phyloP scores from a whole-genome alignment of 2,797 vertebrate species.

The Gambelia wislizenii region DNA sequence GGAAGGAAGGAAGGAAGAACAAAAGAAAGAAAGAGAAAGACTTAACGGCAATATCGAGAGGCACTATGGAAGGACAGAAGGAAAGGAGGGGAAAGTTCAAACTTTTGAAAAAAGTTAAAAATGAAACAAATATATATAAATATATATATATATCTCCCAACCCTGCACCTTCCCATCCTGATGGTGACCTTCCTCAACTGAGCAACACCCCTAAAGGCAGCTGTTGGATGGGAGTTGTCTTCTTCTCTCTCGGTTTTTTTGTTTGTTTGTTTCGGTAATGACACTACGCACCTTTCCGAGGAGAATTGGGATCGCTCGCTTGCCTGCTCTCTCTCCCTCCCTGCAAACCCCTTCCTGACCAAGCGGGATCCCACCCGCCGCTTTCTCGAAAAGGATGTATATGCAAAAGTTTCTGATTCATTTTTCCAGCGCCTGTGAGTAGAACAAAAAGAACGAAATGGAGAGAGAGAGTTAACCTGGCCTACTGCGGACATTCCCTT shows the following conservation, averaged over 20 bases:
- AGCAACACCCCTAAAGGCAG: constrained; percentile 5
- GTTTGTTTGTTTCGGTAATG: constrained; percentile 19
- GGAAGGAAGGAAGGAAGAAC: constrained; percentile 15
- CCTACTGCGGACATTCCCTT: neutral
- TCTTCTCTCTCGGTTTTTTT: no score
- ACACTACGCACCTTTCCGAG: constrained; percentile 34
- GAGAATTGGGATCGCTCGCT: neutral
- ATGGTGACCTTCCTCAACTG: neutral
- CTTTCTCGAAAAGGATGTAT: constrained; percentile 33
- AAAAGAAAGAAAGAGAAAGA: neutral
- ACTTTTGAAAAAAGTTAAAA: constrained; percentile 49
- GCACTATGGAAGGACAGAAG: constrained; percentile 3
- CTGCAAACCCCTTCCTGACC: neutral
- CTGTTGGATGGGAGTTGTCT: neutral
- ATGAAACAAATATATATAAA: neutral
- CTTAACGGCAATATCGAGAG: neutral
- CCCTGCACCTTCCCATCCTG: constrained; percentile 29
- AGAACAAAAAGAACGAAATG: constrained; percentile 39
- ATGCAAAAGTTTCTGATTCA: constrained; percentile 60
- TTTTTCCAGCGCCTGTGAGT: constrained; percentile 65
- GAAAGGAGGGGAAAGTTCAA: constrained; percentile 48
- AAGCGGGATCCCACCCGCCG: constrained; percentile 11
- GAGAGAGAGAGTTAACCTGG: neutral
- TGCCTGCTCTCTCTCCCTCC: no score
- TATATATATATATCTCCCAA: neutral